Evolutionary conservation across 2,113 vertebrate species (phyloP).

Genomic region (Tyto alba): DNA sequence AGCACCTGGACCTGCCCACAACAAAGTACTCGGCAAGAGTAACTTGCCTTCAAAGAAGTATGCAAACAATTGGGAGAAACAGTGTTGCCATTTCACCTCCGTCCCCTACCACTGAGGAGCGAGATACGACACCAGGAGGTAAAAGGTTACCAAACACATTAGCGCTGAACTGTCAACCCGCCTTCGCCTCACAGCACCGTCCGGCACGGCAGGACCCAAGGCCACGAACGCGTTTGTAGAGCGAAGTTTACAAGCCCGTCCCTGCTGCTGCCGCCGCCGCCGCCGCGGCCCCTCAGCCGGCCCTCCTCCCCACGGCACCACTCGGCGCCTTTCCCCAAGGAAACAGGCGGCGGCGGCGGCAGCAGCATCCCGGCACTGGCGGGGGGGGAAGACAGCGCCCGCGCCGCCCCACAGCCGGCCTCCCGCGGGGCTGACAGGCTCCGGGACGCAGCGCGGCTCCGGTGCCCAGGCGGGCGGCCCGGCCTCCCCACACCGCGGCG

Average conservation of each 20-base stretch:
- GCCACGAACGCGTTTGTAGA: fast-evolving
- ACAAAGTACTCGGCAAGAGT: fast-evolving
- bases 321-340: no score
- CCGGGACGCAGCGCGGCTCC: neutral
- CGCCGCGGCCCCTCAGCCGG: neutral
- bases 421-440: neutral
- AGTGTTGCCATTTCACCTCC: no score
- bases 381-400: neutral
- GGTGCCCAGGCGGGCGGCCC: no score
- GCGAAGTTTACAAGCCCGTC: fast-evolving
- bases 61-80: neutral
- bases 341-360: neutral
- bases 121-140: neutral
- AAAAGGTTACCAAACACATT: fast-evolving
- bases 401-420: no score
- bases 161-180: neutral
- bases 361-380: no score
- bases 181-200: neutral
- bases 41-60: neutral
- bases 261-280: no score
- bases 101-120: fast-evolving
- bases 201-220: neutral
- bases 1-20: neutral
- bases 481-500: no score
- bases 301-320: neutral